Percentiles rank a stretch among this genome's conserved stretches.
Evolutionary conservation across 2,888 invertebrate genomes (phyloP).

Genomic region (Hipparchia sbordonii): DNA sequence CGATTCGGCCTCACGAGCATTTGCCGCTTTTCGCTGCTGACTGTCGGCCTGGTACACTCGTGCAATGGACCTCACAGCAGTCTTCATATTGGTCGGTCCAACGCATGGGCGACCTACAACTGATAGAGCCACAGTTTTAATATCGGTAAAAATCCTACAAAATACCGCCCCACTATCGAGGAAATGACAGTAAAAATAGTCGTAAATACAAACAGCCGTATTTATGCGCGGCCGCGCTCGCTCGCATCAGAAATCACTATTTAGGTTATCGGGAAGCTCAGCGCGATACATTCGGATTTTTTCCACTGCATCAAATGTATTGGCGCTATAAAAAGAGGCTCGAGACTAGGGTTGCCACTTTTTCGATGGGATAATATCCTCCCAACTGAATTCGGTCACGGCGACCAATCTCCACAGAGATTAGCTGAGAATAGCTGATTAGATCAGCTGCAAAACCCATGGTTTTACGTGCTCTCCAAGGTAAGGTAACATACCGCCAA

Average conservation of each 20-base stretch:
- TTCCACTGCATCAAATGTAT: constrained; percentile 73
- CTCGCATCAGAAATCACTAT: constrained; percentile 59
- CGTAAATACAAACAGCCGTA: constrained; percentile 41
- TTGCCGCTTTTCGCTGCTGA: too few relatives aligned
- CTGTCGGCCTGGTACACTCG: too few relatives aligned
- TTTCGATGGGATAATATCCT: background rate
- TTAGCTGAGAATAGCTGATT: background rate
- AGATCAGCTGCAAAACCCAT: background rate
- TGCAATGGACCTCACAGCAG: too few relatives aligned
- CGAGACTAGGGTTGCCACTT: background rate
- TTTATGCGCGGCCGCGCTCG: constrained; percentile 63
- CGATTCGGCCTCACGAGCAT: too few relatives aligned
- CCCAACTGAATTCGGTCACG: background rate
- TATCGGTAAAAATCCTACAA: constrained; percentile 20
- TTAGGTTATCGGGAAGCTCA: constrained; percentile 66
- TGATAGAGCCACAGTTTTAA: background rate
- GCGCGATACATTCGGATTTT: constrained; percentile 68
- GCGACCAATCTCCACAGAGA: background rate
- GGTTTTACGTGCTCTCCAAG: background rate
- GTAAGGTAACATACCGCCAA: too few relatives aligned
- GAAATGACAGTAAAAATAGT: constrained; percentile 41
- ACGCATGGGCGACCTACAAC: too few relatives aligned
- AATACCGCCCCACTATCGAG: constrained; percentile 30
- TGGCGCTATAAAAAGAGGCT: constrained; percentile 73
- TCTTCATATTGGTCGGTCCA: too few relatives aligned